A percentile compares a stretch with the other conserved stretches of the same genome.
phyloP scores from a whole-genome alignment of 1,140 invertebrate genomes.

The Apis laboriosa region DNA sequence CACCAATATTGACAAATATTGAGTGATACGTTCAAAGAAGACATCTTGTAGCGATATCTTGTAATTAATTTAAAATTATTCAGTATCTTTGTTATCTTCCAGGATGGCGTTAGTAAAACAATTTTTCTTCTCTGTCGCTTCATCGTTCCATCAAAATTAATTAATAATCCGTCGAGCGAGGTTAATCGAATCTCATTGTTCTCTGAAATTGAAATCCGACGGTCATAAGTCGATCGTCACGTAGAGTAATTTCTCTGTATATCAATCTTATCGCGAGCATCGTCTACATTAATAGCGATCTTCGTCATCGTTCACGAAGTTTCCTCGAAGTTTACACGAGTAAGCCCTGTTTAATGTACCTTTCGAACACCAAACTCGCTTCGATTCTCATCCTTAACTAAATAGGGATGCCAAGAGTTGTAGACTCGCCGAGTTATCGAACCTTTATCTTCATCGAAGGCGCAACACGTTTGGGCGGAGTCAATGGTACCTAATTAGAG shows the following conservation, averaged over 20 bases:
- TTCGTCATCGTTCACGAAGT: neutral
- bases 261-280: neutral
- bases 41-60: too few relatives aligned
- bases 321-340: neutral
- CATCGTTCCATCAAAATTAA: too few relatives aligned
- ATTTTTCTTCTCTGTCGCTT: too few relatives aligned
- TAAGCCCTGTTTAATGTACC: neutral
- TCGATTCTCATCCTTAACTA: neutral
- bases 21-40: too few relatives aligned
- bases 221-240: neutral
- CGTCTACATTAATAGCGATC: neutral
- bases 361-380: neutral
- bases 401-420: neutral
- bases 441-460: neutral
- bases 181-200: neutral
- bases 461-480: neutral
- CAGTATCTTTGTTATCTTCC: too few relatives aligned
- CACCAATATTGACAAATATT: too few relatives aligned
- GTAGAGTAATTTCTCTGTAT: neutral
- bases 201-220: neutral
- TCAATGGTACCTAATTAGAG: slow-evolving; percentile 35
- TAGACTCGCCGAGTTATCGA: neutral
- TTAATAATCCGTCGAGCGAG: too few relatives aligned
- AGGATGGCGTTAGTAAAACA: too few relatives aligned
- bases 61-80: too few relatives aligned